These are phyloP conservation scores for Syngnathus typhle DNA, from an alignment of 2,113 vertebrate genomes.

Conservation along the genomic window DNA sequence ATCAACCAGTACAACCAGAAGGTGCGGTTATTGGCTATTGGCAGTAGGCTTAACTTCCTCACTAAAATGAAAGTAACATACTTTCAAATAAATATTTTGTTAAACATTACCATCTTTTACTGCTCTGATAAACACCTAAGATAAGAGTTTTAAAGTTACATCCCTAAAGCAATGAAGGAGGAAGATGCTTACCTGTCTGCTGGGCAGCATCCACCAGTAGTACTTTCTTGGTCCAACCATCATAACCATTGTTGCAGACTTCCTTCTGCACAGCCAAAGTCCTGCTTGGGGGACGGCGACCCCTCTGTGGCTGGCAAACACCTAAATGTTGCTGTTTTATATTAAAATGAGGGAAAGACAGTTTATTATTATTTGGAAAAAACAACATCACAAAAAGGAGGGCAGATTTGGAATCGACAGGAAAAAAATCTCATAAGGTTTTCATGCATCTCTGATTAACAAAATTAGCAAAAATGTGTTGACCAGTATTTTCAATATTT, in stretches of 20 bases:
- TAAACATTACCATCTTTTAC: not conserved
- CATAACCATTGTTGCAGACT: constrained; percentile 83
- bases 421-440: too few relatives aligned
- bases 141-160: not conserved
- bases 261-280: constrained; percentile 93
- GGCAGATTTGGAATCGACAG: too few relatives aligned
- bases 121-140: not conserved
- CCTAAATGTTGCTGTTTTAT: constrained; percentile 60
- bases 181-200: constrained; percentile 80
- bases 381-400: too few relatives aligned
- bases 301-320: constrained; percentile 77
- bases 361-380: not conserved
- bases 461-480: too few relatives aligned
- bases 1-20: constrained; percentile 34
- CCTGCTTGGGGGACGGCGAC: constrained; percentile 83
- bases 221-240: constrained; percentile 85
- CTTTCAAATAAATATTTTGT: not conserved
- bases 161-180: not conserved
- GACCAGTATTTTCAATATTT: too few relatives aligned
- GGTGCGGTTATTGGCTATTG: constrained; percentile 14
- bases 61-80: constrained; percentile 2
- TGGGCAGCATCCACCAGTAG: constrained; percentile 93
- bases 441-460: too few relatives aligned
- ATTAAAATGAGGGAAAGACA: not conserved
- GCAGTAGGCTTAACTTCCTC: constrained; percentile 21